Base-by-base conservation (phyloP, 2,888 invertebrate genomes). In the Callimorpha dominula region DNA sequence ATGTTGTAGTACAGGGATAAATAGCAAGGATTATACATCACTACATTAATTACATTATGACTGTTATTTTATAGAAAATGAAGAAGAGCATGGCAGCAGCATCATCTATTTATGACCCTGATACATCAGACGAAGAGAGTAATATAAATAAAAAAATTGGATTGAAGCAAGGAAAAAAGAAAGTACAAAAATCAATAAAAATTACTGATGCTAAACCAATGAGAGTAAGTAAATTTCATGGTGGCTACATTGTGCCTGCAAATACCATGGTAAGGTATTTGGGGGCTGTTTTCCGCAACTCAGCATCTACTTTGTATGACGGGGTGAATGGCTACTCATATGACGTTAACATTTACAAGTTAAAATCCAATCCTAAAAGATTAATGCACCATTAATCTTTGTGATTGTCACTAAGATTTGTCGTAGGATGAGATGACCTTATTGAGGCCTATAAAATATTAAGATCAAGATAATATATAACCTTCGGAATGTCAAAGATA, bases 41-140 rank as follows among this genome's bases (percentile, higher is more conserved):
- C 57, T 57, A 12, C 4, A 4, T 52, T 57, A 2, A 57, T 20
- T 31, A 0, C 31, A 60, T 1, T 31, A 31, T 60, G 31, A 31
- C 7, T 12, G 31, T n/a, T 49, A 46, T 40, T 46, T 75, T 72
- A 52, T 84, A 93, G 94, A 91, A 88, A 87, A 88, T 91, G 0
- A 91, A 89, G 74, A 87, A 89, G 68, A 90, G 86, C 64, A 86
- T 89, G 72, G 67, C 87, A 17, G 84, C 89, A 42, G 90, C 93
- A 75, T 85, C 93, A 72, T 91, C 93, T 31, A 88, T 96, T 65
- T 96, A 95, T 91, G 96, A 96, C 86, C 95, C 96, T 11, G 96
- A 96, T 76, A 96, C 96, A 75, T 96, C 96, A 69, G 96, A 95
- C 84, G 95, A 96, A 80, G 94, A 94, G 65, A 81, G 54, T 14